Evolutionary conservation across 2,113 vertebrate species (phyloP).

Genomic region (Saguinus imperator): DNA sequence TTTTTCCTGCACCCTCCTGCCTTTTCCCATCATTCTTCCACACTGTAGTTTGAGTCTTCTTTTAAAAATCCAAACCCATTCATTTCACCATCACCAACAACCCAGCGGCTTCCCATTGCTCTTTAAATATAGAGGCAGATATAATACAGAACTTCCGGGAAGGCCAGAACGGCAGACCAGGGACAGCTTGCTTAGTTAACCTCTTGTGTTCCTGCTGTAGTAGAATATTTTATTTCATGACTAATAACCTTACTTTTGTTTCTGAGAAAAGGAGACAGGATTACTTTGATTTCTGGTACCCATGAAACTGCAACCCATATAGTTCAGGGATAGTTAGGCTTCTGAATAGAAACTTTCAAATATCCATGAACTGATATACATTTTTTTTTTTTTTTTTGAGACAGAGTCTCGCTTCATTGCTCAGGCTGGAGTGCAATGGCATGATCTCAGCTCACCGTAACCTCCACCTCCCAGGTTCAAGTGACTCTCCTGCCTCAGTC

Average conservation of each 20-base stretch:
- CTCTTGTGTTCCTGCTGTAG: neutral
- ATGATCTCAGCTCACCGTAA: too few species aligned
- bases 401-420: too few species aligned
- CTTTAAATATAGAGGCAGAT: neutral
- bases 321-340: neutral
- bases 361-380: neutral
- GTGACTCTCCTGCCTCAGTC: too few species aligned
- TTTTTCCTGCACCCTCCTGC: neutral
- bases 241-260: neutral
- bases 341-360: slow-evolving; percentile 18
- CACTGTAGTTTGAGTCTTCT: neutral
- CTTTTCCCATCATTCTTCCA: neutral
- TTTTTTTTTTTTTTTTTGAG: neutral
- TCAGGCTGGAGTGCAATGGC: too few species aligned
- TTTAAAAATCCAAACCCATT: slow-evolving; percentile 6
- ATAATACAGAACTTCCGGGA: neutral
- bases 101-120: neutral
- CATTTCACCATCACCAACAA: neutral
- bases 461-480: too few species aligned
- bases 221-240: neutral
- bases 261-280: neutral
- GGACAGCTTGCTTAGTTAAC: neutral
- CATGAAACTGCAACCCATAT: neutral
- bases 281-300: neutral
- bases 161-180: neutral